Base-by-base conservation (phyloP, 2,113 vertebrate species). In the Sigmodon hispidus region DNA sequence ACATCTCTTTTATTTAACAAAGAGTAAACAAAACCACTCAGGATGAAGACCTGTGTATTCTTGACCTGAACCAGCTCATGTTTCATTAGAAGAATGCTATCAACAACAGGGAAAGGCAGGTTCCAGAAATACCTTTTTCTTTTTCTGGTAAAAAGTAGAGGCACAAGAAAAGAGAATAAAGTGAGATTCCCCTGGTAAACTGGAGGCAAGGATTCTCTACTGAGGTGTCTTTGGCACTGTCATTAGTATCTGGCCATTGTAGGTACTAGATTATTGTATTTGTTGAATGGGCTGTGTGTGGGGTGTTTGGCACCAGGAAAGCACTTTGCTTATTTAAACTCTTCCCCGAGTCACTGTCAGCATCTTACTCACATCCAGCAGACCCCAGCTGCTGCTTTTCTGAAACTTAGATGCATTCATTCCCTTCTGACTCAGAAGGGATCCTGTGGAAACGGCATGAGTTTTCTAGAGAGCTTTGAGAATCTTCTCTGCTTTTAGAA, bases 141-240 rank as follows among this genome's bases (percentile, higher is more conserved):
- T 72, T 87, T 87, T 63, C 24, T 75, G 48, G 19, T 69, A 26
- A 83, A 91, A 90, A 72, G 29, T 65, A 43, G 57, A 48, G 85
- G 43, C 19, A 45, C 50, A 77, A 65, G 79, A 59, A 73, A 45
- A 57, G 29, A 90, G 59, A 52, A 34, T 63, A 36, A 77, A 52
- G 17, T 13, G n/a, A 63, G 26, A 88, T 89, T 89, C 45, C 79
- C 22, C 81, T 91, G 73, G 87, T 90, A 89, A 83, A 77, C 69
- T 55, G 1, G 57, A 69, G 29, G 52, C 65, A 52, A 73, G n/a
- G 7, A 50, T n/a, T 59, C 31, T 69, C 50, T 59, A 7, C 40
- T 43, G 15, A 31, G 40, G 5, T 89, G 5, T 59, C 22, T n/a
- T 89, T 17, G 2, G 29, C 21, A 16, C 61, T 85, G 50, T 48